phyloP scores from a whole-genome alignment of 37 sponge, comb jelly and placozoan genomes.

The Haliclona indistincta region DNA sequence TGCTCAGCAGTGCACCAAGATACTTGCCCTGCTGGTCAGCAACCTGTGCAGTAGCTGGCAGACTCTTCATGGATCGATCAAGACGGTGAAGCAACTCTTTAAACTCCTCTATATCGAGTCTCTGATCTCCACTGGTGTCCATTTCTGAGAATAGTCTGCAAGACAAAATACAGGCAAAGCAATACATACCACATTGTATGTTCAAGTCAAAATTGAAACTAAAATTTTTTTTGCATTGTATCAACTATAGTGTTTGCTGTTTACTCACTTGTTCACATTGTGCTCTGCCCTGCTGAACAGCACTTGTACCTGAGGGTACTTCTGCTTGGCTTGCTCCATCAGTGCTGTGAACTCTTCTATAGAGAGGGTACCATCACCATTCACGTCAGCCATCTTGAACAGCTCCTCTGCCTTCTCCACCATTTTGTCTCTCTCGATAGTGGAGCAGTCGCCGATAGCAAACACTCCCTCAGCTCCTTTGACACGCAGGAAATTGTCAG shows the following conservation, averaged over 20 bases:
- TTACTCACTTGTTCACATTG: constrained; percentile 37
- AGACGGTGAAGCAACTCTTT: constrained; percentile 21
- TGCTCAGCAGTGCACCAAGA: constrained; percentile 33
- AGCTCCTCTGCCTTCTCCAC: constrained; percentile 43
- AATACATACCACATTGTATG: too few species aligned
- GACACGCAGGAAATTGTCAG: constrained; percentile 56
- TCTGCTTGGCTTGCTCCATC: constrained; percentile 33
- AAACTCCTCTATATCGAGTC: constrained; percentile 57
- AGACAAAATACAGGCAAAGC: too few species aligned
- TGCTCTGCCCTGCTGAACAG: constrained; percentile 41
- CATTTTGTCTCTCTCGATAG: constrained; percentile 59
- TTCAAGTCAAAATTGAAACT: neutral
- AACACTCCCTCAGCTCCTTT: constrained; percentile 71
- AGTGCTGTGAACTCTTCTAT: constrained; percentile 42
- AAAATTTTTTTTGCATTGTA: neutral
- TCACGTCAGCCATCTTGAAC: constrained; percentile 68
- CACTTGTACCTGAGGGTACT: constrained; percentile 54
- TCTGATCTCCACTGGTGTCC: constrained; percentile 56
- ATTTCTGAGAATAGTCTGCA: constrained; percentile 44
- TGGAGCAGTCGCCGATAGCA: constrained; percentile 78
- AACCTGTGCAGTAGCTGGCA: constrained; percentile 77
- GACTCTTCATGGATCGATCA: constrained; percentile 49
- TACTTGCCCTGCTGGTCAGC: constrained; percentile 52
- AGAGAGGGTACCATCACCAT: constrained; percentile 54
- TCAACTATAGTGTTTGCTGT: too few species aligned